phyloP scores from a whole-genome alignment of 2,113 vertebrate species.

The Anarhynchus alexandrinus region DNA sequence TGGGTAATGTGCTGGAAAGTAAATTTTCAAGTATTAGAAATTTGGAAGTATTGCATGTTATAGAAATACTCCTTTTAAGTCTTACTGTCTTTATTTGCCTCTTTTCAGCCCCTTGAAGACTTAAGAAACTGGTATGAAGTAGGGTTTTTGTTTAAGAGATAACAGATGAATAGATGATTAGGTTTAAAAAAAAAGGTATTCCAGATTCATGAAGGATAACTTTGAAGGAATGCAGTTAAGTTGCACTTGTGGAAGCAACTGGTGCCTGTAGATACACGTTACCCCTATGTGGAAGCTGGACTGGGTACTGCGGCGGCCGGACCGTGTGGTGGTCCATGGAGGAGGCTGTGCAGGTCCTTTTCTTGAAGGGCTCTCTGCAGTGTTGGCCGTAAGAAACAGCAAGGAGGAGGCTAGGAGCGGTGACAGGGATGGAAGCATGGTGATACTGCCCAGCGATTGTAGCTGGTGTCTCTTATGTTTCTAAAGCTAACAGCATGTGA shows the following conservation, averaged over 20 bases:
- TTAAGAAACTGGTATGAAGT: neutral
- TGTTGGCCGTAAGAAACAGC: neutral
- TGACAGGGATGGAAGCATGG: accelerated
- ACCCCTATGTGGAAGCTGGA: neutral
- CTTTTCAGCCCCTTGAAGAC: neutral
- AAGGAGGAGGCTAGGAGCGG: neutral
- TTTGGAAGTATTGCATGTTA: neutral
- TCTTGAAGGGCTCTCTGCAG: neutral
- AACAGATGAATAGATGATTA: neutral
- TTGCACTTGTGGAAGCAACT: accelerated
- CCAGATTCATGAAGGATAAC: neutral
- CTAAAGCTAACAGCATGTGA: neutral
- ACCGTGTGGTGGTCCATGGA: accelerated
- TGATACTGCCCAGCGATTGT: neutral
- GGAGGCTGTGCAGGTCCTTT: neutral
- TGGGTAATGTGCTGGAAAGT: neutral
- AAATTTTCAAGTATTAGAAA: neutral
- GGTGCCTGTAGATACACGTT: accelerated
- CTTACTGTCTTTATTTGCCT: neutral
- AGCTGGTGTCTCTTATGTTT: neutral
- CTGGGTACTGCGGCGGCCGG: accelerated
- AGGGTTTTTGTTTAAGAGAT: neutral
- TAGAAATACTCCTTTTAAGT: neutral
- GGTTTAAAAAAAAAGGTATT: neutral
- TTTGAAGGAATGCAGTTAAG: neutral